phyloP scores from a whole-genome alignment of 2,888 invertebrate species.

The Rotaria magnacalcarata region DNA sequence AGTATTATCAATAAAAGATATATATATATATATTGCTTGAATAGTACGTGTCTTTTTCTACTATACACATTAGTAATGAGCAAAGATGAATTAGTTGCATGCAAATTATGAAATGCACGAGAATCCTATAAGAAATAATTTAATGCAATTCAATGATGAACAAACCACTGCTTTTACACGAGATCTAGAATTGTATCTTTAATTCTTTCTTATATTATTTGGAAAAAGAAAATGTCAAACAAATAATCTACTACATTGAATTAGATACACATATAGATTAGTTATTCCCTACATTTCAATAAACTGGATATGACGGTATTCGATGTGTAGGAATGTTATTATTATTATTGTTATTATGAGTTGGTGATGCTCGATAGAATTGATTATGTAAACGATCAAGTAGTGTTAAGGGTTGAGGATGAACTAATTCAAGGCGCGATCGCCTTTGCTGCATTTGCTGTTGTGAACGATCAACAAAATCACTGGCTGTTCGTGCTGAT shows the following conservation, averaged over 20 bases:
- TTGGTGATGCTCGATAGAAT: neutral
- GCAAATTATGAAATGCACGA: neutral
- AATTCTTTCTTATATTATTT: neutral
- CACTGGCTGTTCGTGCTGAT: neutral
- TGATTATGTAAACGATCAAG: constrained; percentile 11
- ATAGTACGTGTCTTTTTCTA: neutral
- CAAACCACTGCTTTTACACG: neutral
- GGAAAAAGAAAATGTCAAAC: neutral
- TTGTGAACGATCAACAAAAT: neutral
- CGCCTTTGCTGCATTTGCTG: neutral
- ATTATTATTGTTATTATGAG: neutral
- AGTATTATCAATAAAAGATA: too few species aligned
- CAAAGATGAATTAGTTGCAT: neutral
- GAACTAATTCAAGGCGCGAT: neutral
- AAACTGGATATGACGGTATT: neutral
- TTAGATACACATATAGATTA: neutral
- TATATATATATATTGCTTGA: neutral
- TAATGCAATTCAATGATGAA: too few species aligned
- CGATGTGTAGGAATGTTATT: constrained; percentile 21
- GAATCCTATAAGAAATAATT: too few species aligned
- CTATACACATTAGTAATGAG: neutral
- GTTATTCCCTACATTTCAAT: neutral
- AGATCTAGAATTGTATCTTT: neutral
- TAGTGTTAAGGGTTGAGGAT: neutral
- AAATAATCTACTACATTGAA: neutral